Base-by-base conservation (phyloP, 1,140 invertebrate genomes). In the Pararge aegeria region DNA sequence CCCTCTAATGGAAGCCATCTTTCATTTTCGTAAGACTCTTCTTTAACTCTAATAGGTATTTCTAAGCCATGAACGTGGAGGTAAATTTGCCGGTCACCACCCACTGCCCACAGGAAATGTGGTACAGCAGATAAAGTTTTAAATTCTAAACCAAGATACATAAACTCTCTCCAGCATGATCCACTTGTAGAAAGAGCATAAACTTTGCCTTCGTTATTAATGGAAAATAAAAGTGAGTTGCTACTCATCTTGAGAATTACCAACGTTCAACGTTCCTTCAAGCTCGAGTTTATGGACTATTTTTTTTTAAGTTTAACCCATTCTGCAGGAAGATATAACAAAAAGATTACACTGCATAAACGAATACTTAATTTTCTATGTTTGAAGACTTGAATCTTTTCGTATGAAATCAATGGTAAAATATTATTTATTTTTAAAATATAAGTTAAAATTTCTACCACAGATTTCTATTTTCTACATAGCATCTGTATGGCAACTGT, bases 1-100 rank as follows among this genome's bases (percentile, higher is more conserved):
- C 97, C 96, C 88, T 96, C 94, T 27, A 97, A 90, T n/a, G 96
- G 97, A 59, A 96, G 91, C 97, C 97, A 98, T 61, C 97, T 92
- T 92, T 98, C 96, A 89, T 98, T 98, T 90, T 98, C 97, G 85
- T 96, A 98, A 4, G 96, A 94, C 83, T 97, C 96, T 89, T 97
- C 96, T 81, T 95, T 94, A 0, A 97, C 95, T 62, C 96, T 91
- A 59, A 98, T 98, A 0, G 97, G 96, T 75, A 98, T 94, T 87
- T 98, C 97, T 34, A 96, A 89, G 1, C 95, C 95, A 78, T 96
- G 94, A 15, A 98, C 95, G 83, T 96, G 96, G 1, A 98, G 93
- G 86, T 98, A 98, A 38, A 97, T 94, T 87, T 98, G 96, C 64
- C 97, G 93, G 84, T 98, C 97, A 1, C 96, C 95, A 42, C 97